phyloP scores from a whole-genome alignment of 2,113 vertebrate species.

The Sylvia atricapilla region DNA sequence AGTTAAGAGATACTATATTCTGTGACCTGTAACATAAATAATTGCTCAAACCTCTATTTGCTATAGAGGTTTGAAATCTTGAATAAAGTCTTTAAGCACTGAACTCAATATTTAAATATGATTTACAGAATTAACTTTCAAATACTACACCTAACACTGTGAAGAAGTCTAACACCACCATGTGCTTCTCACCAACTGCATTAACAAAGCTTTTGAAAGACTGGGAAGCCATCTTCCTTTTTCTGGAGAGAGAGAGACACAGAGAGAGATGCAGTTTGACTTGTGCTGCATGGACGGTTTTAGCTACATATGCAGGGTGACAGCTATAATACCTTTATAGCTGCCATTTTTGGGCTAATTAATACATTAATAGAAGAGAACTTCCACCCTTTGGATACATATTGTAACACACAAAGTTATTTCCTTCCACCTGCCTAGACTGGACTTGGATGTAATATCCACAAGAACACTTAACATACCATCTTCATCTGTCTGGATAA shows the following conservation, averaged over 20 bases:
- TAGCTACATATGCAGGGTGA: not conserved
- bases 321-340: not conserved
- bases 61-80: not conserved
- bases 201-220: not conserved
- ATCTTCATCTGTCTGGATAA: constrained; percentile 97
- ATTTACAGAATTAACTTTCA: not conserved
- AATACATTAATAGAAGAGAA: not conserved
- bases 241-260: not conserved
- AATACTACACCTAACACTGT: not conserved
- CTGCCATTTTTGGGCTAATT: not conserved
- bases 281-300: not conserved
- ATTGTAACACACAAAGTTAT: not conserved
- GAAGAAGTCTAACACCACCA: not conserved
- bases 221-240: not conserved
- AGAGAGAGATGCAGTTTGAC: not conserved
- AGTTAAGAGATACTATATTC: not conserved
- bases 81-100: not conserved
- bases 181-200: not conserved
- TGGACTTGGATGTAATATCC: not conserved
- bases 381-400: not conserved
- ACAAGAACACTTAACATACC: constrained; percentile 70
- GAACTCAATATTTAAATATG: not conserved
- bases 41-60: not conserved
- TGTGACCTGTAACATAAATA: not conserved
- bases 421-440: not conserved